Conservation (phyloP, 2,888 invertebrate genomes). For the Eupithecia subfuscata region DNA sequence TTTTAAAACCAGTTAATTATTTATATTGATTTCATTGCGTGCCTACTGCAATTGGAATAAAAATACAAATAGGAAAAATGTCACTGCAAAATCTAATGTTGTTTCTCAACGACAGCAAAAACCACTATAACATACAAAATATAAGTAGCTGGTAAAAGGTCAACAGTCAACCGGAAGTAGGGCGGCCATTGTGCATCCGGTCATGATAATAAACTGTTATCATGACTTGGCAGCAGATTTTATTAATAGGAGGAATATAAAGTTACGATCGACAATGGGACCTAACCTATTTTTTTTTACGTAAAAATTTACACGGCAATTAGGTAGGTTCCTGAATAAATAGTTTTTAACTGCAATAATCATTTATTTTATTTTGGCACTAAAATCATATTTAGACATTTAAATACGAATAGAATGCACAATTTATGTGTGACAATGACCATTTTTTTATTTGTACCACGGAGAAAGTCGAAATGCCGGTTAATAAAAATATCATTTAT, state of each 20-base stretch:
- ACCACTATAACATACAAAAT: conserved; percentile 2
- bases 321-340: not conserved
- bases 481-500: too few species aligned
- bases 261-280: not conserved
- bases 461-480: too few species aligned
- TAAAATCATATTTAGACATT: too few species aligned
- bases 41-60: not conserved
- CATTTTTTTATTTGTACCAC: too few species aligned
- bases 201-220: conserved; percentile 11
- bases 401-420: too few species aligned
- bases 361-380: too few species aligned
- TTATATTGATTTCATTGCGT: not conserved
- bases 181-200: conserved; percentile 1
- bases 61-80: not conserved
- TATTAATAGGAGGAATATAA: not conserved
- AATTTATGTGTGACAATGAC: too few species aligned
- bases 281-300: not conserved
- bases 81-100: not conserved
- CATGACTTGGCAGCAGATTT: conserved; percentile 2
- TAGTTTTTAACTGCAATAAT: too few species aligned
- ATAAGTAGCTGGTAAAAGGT: conserved; percentile 1
- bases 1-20: not conserved
- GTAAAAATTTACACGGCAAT: not conserved
- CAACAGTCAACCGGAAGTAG: not conserved
- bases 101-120: not conserved